Conservation (phyloP, 2,797 vertebrate species). For the Phrynocephalus forsythii region DNA sequence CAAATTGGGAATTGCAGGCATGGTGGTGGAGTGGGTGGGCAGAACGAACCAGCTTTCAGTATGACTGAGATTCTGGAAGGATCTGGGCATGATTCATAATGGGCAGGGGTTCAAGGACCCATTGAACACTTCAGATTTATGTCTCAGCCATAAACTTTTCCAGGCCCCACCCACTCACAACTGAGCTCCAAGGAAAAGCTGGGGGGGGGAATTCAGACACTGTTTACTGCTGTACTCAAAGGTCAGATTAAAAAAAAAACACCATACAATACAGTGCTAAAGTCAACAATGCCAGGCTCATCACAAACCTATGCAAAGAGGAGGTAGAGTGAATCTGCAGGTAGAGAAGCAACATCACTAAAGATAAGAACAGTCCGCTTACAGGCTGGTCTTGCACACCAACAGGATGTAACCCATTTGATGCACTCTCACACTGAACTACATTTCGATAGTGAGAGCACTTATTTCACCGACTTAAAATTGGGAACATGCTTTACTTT, state of each 20-base stretch:
- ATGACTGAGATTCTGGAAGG: background rate
- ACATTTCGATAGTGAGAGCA: background rate
- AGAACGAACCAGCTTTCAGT: background rate
- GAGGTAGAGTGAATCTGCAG: background rate
- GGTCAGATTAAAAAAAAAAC: background rate
- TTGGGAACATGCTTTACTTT: background rate
- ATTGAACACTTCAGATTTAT: background rate
- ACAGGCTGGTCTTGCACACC: background rate
- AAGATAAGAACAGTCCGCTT: background rate
- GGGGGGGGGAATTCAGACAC: background rate
- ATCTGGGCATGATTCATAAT: background rate
- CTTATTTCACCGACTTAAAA: background rate
- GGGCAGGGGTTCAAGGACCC: no score
- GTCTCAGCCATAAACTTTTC: background rate
- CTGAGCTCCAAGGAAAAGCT: background rate
- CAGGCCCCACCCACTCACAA: background rate
- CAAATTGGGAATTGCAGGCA: background rate
- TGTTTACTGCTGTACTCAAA: background rate
- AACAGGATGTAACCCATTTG: background rate
- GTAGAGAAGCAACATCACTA: background rate
- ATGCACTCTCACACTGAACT: background rate
- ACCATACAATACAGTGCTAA: background rate
- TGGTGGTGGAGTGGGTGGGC: background rate
- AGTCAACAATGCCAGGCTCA: background rate
- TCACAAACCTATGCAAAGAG: background rate